A percentile compares a stretch with the other conserved stretches of the same genome.
phyloP scores from a whole-genome alignment of 53 echinoderm and acorn worm genomes.

The Apostichopus leukothele region DNA sequence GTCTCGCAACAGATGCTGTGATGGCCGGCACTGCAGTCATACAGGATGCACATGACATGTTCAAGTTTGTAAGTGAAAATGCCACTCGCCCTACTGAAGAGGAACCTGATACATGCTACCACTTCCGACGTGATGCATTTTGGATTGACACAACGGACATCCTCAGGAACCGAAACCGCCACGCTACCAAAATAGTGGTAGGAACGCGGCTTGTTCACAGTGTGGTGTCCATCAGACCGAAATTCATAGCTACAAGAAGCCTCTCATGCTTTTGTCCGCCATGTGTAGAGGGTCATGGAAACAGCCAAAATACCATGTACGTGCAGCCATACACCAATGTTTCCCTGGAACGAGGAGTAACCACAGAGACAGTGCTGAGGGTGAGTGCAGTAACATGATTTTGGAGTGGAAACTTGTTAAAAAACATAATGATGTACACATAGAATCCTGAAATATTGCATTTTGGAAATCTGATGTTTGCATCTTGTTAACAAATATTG shows the following conservation, averaged over 20 bases:
- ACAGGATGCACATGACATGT: slow-evolving; percentile 58
- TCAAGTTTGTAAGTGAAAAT: slow-evolving; percentile 23
- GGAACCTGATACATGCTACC: slow-evolving; percentile 4
- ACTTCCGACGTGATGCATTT: slow-evolving; percentile 53
- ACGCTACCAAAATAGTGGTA: slow-evolving; percentile 49
- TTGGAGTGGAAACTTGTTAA: neutral
- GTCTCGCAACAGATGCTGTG: slow-evolving; percentile 62
- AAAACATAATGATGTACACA: neutral
- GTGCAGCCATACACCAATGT: slow-evolving; percentile 11
- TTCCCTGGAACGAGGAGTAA: slow-evolving; percentile 4
- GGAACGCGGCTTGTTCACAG: slow-evolving; percentile 55
- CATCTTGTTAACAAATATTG: too few relatives aligned
- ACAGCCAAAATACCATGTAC: slow-evolving; percentile 7
- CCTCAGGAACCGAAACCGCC: slow-evolving; percentile 35
- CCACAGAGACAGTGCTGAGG: slow-evolving; percentile 11
- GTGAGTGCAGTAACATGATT: neutral
- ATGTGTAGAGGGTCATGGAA: slow-evolving; percentile 35
- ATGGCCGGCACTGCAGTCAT: slow-evolving; percentile 61
- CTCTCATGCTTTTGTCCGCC: slow-evolving; percentile 59
- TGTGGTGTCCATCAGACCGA: slow-evolving; percentile 39
- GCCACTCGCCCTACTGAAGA: slow-evolving; percentile 32
- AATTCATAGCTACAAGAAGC: slow-evolving; percentile 43
- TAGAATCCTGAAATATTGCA: neutral
- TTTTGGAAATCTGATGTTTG: neutral
- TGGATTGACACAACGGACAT: slow-evolving; percentile 45